A percentile compares a stretch with the other conserved stretches of the same genome.
Conservation (phyloP, 2,113 vertebrate genomes). For the Misgurnus anguillicaudatus region DNA sequence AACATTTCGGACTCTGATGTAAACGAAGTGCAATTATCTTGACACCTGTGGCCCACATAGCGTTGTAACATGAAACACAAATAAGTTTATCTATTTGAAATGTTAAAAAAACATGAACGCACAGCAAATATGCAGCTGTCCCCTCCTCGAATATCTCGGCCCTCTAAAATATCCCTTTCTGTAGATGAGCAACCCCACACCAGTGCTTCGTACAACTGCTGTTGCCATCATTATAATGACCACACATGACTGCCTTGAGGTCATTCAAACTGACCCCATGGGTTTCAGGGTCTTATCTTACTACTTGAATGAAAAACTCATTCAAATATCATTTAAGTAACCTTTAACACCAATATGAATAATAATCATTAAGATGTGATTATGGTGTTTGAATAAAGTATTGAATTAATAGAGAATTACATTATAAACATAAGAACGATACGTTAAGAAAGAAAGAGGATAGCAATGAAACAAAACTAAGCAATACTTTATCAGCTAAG, state of each 20-base stretch:
- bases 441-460: too few species aligned
- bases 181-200: neutral
- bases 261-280: slow-evolving; percentile 24
- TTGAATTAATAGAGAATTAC: neutral
- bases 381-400: neutral
- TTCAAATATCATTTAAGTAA: neutral
- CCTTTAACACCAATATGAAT: neutral
- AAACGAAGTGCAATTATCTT: too few species aligned
- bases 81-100: neutral
- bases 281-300: neutral
- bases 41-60: neutral
- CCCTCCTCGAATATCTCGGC: slow-evolving; percentile 24
- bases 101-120: slow-evolving; percentile 17
- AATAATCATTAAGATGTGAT: neutral
- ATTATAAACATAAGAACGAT: neutral
- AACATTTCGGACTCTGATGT: too few species aligned
- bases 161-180: slow-evolving; percentile 16
- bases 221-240: slow-evolving; percentile 8
- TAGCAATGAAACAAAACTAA: too few species aligned
- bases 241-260: slow-evolving; percentile 15
- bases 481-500: too few species aligned
- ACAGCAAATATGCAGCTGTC: slow-evolving; percentile 3
- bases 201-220: slow-evolving; percentile 6
- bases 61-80: neutral
- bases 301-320: slow-evolving; percentile 3